Evolutionary conservation across 2,888 invertebrate species (phyloP), one percentile per base, ranked within the genome.

Genomic region (Cephus runcator): DNA sequence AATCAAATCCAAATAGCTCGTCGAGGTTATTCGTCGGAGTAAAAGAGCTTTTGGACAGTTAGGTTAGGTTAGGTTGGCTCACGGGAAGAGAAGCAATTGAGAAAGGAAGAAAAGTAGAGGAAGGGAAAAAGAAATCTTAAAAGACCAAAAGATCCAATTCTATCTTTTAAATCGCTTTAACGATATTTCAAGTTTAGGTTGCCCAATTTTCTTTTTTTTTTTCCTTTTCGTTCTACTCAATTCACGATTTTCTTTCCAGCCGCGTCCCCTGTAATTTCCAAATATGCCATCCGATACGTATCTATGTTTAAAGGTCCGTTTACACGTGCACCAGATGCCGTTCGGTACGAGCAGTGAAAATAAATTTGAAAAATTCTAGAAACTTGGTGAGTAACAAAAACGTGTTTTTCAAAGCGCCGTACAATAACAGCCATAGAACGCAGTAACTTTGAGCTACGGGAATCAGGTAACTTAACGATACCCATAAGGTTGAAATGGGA

Each of bases 1-100:
- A 84, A 85, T 87, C 84, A 85, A 85, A 85, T 83, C 77, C 75
- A 76, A 80, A 76, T 75, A 75, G 75, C 75, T 56, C 69, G 73
- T 75, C 31, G 69, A 77, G 73, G 69, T 75, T 75, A 73, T 75
- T 40, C 40, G 40, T 40, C 40, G 15, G 40, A 15, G 40, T 15
- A 15, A 40, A 40, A 40, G 40, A 40, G 40, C 40, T 15, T 40
- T 40, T 40, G 40, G 40, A 15, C 40, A 40, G 40, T 40, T 4
- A 15, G 15, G 40, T 36, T 36, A 12, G 36, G 36, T 40, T 40
- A 40, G 15, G 40, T 40, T 40, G 15, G 40, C 15, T 40, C 40
- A 40, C 15, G 15, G 40, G 2, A 6, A 15, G 40, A 15, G 40
- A 40, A 40, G 40, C 40, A 40, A 40, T 40, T 40, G 40, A 40